Evolutionary conservation across 2,888 invertebrate species (phyloP), one percentile per base, ranked within the genome.

Genomic region (Tricholauxania praeusta): DNA sequence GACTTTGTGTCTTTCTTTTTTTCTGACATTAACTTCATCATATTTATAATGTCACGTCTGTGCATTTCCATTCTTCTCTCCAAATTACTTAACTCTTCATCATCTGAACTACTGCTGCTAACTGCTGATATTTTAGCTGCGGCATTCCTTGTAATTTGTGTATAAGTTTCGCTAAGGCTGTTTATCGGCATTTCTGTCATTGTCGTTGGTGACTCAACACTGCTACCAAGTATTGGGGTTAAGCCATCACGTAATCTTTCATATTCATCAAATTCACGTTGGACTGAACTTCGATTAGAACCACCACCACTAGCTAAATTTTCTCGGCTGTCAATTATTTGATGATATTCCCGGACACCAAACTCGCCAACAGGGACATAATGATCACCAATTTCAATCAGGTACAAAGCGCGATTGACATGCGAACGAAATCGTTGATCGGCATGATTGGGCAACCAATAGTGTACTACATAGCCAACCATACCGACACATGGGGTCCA

Each of bases 401-500:
- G 91, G 19, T 98, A 90, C 74, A 98, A 95, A 68, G 94, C 95
- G 81, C 96, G 93, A 88, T 97, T 97, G 17, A 97, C 94, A 86
- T 97, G 96, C 6, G 97, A 97, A 19, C 98, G 91, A 72, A 93
- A 92, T 79, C 92, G 92, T 0, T 93, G 93, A 85, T 97, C 96
- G 69, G 94, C 91, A 88, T 98, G 97, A 88, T 94, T 95, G 0
- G 98, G 98, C 52, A 93, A 91, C 98, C 98, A 98, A 78, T 94
- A 93, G 87, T 98, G 98, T 12, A 98, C 96, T 70, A 96, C 94
- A 90, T 92, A 90, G 75, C 98, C 98, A 81, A 96, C 96, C 96
- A 97, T 97, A 12, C 97, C 97, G 15, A 93, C 92, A 78, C 92
- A 91, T 0, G 98, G 97, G 76, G 93, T 91, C 97, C 98, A 98